Percentiles rank a stretch among this genome's conserved stretches.
Evolutionary conservation across 2,113 vertebrate species (phyloP).

Genomic region (Gavialis gangeticus): DNA sequence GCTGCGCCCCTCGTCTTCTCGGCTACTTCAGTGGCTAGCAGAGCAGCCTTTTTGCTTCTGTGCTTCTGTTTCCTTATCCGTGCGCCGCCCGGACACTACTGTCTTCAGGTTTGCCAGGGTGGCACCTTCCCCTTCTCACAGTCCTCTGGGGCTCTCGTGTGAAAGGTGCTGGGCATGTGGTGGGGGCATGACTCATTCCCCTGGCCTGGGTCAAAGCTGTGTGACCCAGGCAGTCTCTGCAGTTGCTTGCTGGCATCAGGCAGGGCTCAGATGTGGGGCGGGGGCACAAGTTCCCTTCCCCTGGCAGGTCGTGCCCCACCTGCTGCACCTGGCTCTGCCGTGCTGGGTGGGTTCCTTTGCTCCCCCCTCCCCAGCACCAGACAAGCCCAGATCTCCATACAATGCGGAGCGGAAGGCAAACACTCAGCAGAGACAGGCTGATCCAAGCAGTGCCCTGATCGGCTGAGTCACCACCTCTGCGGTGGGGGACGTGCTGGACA

Average conservation of each 20-base stretch:
- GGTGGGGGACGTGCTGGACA: background rate
- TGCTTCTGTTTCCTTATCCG: background rate
- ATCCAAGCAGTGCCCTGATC: background rate
- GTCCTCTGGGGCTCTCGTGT: background rate
- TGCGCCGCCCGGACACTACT: conserved; percentile 35
- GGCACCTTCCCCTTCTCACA: background rate
- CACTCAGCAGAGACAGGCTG: background rate
- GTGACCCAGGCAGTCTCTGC: too few relatives aligned
- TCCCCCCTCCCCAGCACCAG: background rate
- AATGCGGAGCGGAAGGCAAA: background rate
- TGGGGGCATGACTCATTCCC: too few relatives aligned
- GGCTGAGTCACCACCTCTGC: background rate
- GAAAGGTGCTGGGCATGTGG: too few relatives aligned
- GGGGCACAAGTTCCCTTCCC: too few relatives aligned
- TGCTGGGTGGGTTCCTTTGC: background rate
- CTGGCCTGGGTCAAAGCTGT: too few relatives aligned
- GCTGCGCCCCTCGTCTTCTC: too few relatives aligned
- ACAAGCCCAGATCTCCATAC: background rate
- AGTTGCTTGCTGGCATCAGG: too few relatives aligned
- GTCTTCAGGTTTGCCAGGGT: background rate
- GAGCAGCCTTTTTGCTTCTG: too few relatives aligned
- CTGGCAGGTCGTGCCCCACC: too few relatives aligned
- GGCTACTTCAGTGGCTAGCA: too few relatives aligned
- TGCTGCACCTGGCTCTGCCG: too few relatives aligned
- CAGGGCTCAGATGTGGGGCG: too few relatives aligned